phyloP scores from a whole-genome alignment of 92 coral and sea anemone genomes.

The Parazoanthus darwini region DNA sequence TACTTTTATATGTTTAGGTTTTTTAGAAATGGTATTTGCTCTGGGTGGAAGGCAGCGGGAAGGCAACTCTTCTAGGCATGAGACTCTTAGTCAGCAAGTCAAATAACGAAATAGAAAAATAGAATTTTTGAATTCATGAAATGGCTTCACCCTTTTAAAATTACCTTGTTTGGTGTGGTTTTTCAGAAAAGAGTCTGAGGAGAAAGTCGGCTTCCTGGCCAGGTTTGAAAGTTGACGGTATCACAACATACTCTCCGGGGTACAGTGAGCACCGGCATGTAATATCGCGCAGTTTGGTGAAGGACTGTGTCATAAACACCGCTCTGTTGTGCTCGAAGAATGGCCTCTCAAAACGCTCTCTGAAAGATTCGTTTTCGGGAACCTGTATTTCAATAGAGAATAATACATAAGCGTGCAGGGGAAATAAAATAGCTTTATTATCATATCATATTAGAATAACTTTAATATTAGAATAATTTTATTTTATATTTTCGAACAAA shows the following conservation, averaged over 20 bases:
- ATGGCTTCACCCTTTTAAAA: background rate
- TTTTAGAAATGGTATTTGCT: no score
- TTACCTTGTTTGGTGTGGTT: slow-evolving; percentile 75
- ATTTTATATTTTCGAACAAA: no score
- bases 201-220: slow-evolving; percentile 77
- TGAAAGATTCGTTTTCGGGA: slow-evolving; percentile 25
- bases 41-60: no score
- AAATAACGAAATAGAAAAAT: no score
- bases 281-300: slow-evolving; percentile 79
- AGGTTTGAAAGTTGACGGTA: slow-evolving; percentile 81
- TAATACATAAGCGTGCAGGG: no score
- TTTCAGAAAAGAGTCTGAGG: slow-evolving; percentile 79
- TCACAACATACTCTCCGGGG: slow-evolving; percentile 75
- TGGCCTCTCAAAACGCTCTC: slow-evolving; percentile 56
- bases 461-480: no score
- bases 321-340: slow-evolving; percentile 85
- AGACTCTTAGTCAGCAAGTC: no score
- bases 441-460: no score
- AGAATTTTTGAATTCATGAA: no score
- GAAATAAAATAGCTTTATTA: no score
- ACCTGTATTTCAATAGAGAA: background rate
- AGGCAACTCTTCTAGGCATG: no score
- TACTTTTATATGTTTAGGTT: no score
- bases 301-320: slow-evolving; percentile 73
- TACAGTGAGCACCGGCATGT: slow-evolving; percentile 68